Base-by-base conservation (phyloP, 2,113 vertebrate genomes). In the Hemibagrus wyckioides region DNA sequence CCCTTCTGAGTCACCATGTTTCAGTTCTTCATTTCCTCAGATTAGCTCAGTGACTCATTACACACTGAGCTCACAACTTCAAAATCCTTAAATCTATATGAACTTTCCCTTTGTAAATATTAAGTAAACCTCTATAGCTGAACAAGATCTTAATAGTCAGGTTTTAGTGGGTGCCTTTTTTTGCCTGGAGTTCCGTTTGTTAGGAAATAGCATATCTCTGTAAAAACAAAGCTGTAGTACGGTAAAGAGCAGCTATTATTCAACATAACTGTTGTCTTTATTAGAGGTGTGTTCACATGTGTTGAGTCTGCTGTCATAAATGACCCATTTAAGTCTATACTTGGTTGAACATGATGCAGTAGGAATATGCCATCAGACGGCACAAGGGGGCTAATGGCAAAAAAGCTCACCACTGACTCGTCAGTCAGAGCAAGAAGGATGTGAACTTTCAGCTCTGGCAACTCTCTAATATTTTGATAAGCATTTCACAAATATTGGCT, bases 381-480 rank as follows among this genome's bases (percentile, higher is more conserved):
- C 50, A 80, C 57, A 28, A 56, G 33, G 30, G 56, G 86, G 83
- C 8, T 48, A 28, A 13, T 0, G 11, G 11, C 44, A 75, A 36
- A 33, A 6, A 36, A 69, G 86, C 85, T 87, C 89, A 87, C 88
- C 92, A 91, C 84, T 90, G 83, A 90, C 91, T 89, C n/a, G 89
- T 71, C 89, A 93, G 92, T 94, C 91, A 8, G 57, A 94, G 93
- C 94, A 93, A 92, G 91, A 91, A 93, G 90, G 69, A 94, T 94
- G 91, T 28, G 23, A 48, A 44, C 4, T 89, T 89, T 89, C 90
- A 92, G 91, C 92, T 93, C 90, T 82, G 88, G 93, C 91, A 93
- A 94, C 15, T 0, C 19, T 33, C 2, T 21, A 71, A 39, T 39
- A 23, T 71, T 8, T 39, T 36, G 2, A 8, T 36, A 33, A 36